Evolutionary conservation across 1,140 invertebrate genomes (phyloP).

Genomic region (Bombus balteatus): DNA sequence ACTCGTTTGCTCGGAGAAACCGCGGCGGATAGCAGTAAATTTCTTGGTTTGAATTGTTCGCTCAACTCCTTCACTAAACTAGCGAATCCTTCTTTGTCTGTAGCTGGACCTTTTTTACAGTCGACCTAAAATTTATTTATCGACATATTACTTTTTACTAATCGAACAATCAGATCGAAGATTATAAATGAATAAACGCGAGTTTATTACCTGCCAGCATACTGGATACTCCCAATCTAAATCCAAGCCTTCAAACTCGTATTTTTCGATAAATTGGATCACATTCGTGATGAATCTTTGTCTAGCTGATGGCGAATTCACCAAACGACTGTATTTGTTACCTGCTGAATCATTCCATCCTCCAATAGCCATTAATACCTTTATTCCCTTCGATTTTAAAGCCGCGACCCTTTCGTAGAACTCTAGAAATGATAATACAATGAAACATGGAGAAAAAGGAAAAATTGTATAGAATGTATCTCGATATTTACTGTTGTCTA

Average conservation of each 20-base stretch:
- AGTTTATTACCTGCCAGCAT: constrained; percentile 84
- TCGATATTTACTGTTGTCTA: constrained; percentile 83
- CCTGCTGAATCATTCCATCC: constrained; percentile 87
- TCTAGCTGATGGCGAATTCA: constrained; percentile 81
- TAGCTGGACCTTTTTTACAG: constrained; percentile 89
- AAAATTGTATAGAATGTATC: neutral
- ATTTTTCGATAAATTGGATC: constrained; percentile 83
- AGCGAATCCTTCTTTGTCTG: constrained; percentile 90
- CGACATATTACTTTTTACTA: neutral
- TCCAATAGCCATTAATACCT: constrained; percentile 85
- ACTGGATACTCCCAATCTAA: constrained; percentile 88
- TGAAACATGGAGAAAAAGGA: neutral
- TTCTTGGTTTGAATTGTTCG: constrained; percentile 87
- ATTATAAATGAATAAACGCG: neutral
- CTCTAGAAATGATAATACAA: constrained; percentile 71
- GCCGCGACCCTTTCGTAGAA: constrained; percentile 85
- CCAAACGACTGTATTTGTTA: constrained; percentile 86
- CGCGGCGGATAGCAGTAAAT: constrained; percentile 90
- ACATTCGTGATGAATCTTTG: constrained; percentile 83
- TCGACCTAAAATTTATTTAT: constrained; percentile 84
- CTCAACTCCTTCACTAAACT: constrained; percentile 88
- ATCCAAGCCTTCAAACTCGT: constrained; percentile 86
- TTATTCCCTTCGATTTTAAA: constrained; percentile 83
- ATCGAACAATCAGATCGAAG: neutral
- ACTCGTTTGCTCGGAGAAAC: constrained; percentile 93